Base-by-base conservation (phyloP, 1,140 invertebrate species). In the Chironomus striatipennis region DNA sequence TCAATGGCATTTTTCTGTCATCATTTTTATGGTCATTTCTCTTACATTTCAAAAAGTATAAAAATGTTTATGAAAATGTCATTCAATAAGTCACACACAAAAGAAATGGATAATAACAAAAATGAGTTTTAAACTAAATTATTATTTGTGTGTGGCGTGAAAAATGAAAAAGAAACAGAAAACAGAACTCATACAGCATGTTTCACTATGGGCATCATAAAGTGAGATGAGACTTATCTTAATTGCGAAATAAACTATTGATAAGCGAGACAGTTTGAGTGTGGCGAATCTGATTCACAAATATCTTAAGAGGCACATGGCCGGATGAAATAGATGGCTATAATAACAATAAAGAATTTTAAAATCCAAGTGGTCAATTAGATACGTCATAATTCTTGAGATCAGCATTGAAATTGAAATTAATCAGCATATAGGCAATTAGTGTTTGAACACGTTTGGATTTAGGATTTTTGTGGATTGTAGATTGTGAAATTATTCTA, bases 191-290 rank as follows among this genome's bases (percentile, higher is more conserved):
- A 57, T 57, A 57, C 47, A 57, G 4, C 12, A 47, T 10, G 8
- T 47, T 47, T 47, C 15, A 10, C 12, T 57, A 12, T 57, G 47
- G n/a, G 12, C 8, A 57, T n/a, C 47, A 57, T 57, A 12, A 15
- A 5, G 12, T n/a, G 47, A 2, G 24, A 34, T 34, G 24, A 34
- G 24, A 34, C 24, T 57, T 57, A 57, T 57, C 47, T 57, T 57
- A 57, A 57, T 57, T 57, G 47, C 47, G 24, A 57, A 12, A 57
- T 57, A 57, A 57, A n/a, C 47, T 57, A 57, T 47, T 57, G 47
- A 57, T 57, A 57, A 57, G 24, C 24, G 24, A 57, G 12, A 57
- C 12, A 10, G 5, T 57, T 57, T 15, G 15, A 57, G 47, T 57
- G 47, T 57, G 12, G 47, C 12, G 47, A 57, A 57, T 57, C 8